phyloP scores from a whole-genome alignment of 2,888 invertebrate genomes.

The Fabriciana adippe region DNA sequence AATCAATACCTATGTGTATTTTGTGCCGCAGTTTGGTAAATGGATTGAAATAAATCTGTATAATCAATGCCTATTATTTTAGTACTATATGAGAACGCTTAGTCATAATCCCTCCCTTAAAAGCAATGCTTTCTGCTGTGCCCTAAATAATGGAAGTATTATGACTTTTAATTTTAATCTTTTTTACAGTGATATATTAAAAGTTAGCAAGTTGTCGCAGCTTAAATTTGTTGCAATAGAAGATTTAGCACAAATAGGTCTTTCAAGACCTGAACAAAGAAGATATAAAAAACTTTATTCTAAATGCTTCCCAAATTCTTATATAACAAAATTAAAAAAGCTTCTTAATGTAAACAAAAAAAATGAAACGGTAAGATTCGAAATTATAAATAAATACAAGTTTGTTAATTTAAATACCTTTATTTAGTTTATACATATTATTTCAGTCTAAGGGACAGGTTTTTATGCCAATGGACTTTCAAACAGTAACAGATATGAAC shows the following conservation, averaged over 20 bases:
- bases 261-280: slow-evolving; percentile 97
- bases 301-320: slow-evolving; percentile 96
- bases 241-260: slow-evolving; percentile 94
- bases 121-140: neutral
- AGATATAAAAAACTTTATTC: slow-evolving; percentile 96
- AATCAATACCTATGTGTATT: too few species aligned
- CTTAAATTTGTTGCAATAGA: slow-evolving; percentile 97
- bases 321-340: slow-evolving; percentile 95
- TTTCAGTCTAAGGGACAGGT: slow-evolving; percentile 46
- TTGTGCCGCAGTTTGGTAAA: too few species aligned
- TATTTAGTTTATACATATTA: slow-evolving; percentile 4
- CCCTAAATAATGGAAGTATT: neutral
- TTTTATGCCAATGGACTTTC: slow-evolving; percentile 55
- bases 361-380: slow-evolving; percentile 70
- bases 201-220: slow-evolving; percentile 93
- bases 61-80: neutral
- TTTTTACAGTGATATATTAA: slow-evolving; percentile 90
- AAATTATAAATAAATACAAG: neutral
- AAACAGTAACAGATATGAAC: slow-evolving; percentile 63
- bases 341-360: slow-evolving; percentile 85
- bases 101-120: neutral
- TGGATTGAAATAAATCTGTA: too few species aligned
- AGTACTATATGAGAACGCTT: too few species aligned
- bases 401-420: neutral
- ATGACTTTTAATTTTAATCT: neutral